These are phyloP conservation scores for Xanthia togata DNA, from an alignment of 2,888 invertebrate genomes.

Conservation along the genomic window DNA sequence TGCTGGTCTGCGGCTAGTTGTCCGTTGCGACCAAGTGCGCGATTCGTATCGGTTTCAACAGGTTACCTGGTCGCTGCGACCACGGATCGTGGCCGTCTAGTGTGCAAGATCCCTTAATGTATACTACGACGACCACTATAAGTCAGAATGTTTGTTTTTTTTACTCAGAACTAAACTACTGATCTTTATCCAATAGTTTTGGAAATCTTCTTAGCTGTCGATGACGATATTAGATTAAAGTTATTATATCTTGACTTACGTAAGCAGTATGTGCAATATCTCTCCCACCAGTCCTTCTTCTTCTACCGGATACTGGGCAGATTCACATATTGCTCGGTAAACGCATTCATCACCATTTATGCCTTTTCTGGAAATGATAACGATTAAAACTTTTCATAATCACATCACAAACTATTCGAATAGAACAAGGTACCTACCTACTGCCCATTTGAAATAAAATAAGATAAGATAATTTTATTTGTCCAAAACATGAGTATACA, in stretches of 20 bases:
- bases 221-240: neutral
- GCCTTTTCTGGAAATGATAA: slow-evolving; percentile 88
- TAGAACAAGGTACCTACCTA: neutral
- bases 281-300: slow-evolving; percentile 93
- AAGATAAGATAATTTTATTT: too few relatives aligned
- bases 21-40: too few relatives aligned
- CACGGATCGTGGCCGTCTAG: too few relatives aligned
- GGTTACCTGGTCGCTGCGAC: too few relatives aligned
- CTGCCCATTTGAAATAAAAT: neutral
- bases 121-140: neutral
- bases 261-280: slow-evolving; percentile 93
- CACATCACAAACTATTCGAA: neutral
- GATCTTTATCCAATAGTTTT: neutral
- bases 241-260: slow-evolving; percentile 86
- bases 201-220: neutral
- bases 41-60: too few relatives aligned
- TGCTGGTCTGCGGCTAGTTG: too few relatives aligned
- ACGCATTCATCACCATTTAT: slow-evolving; percentile 93
- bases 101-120: too few relatives aligned
- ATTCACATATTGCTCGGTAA: slow-evolving; percentile 93
- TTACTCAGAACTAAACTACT: neutral
- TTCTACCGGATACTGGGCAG: slow-evolving; percentile 92
- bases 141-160: neutral
- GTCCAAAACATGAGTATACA: too few relatives aligned
- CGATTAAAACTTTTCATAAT: neutral